Evolutionary conservation across 2,888 invertebrate species (phyloP).

Genomic region (Patella caerulea): DNA sequence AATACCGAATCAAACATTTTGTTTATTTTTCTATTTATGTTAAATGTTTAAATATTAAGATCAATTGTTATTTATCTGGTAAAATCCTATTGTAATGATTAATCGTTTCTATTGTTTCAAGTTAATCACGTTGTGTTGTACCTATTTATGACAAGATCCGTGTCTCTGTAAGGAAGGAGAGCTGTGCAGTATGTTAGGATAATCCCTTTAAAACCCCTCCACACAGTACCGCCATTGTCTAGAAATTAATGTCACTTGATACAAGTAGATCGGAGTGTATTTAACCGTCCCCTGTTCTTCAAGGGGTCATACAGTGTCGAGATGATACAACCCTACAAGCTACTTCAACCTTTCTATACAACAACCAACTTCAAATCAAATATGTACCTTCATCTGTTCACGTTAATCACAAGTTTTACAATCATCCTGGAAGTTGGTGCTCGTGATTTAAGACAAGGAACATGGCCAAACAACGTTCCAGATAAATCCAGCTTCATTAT

Average conservation of each 20-base stretch:
- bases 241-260: slow-evolving; percentile 10
- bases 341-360: background rate
- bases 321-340: slow-evolving; percentile 1
- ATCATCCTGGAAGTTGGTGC: background rate
- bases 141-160: background rate
- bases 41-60: background rate
- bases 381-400: background rate
- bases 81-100: background rate
- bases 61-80: background rate
- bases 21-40: background rate
- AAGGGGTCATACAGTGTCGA: background rate
- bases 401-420: background rate
- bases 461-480: background rate
- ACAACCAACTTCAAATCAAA: background rate
- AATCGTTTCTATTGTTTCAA: background rate
- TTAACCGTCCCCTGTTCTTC: background rate
- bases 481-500: background rate
- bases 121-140: background rate
- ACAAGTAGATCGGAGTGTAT: slow-evolving; percentile 1
- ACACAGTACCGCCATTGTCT: background rate
- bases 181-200: background rate
- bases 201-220: background rate
- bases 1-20: background rate
- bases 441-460: background rate
- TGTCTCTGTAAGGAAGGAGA: background rate